Conservation (phyloP, 37 sponge, comb jelly and placozoan species). For the Axinella damicornis region DNA sequence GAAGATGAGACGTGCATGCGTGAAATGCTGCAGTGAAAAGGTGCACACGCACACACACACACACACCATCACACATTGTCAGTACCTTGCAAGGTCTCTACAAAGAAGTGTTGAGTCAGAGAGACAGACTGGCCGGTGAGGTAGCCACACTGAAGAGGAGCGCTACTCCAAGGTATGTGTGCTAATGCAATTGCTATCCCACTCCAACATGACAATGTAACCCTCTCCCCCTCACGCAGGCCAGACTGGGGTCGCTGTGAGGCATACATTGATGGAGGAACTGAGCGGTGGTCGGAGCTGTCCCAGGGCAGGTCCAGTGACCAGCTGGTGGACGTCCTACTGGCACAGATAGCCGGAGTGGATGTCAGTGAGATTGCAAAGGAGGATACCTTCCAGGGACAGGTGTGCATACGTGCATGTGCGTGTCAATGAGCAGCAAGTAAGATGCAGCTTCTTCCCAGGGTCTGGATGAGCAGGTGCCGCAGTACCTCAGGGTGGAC, state of each 20-base stretch:
- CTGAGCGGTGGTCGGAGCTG: constrained; percentile 77
- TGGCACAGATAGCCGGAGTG: constrained; percentile 85
- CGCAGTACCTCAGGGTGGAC: constrained; percentile 77
- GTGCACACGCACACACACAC: no score
- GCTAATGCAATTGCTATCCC: no score
- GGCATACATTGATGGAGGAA: constrained; percentile 79
- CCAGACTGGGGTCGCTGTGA: constrained; percentile 93
- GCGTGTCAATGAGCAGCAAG: neutral
- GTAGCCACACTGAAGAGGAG: constrained; percentile 65
- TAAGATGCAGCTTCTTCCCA: neutral
- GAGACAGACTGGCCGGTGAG: constrained; percentile 52
- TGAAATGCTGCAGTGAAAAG: no score
- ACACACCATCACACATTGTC: neutral
- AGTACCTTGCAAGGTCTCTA: constrained; percentile 76
- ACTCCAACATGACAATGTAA: no score
- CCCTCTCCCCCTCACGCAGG: constrained; percentile 23
- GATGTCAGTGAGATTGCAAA: constrained; percentile 61
- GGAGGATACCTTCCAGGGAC: constrained; percentile 75
- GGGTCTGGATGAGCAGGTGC: constrained; percentile 80
- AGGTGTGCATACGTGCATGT: constrained; percentile 45
- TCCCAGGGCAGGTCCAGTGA: constrained; percentile 86
- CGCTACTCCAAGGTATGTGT: constrained; percentile 72
- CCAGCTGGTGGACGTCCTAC: constrained; percentile 83
- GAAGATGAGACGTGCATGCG: no score
- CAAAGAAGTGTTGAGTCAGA: constrained; percentile 59